Evolutionary conservation across 1,140 invertebrate species (phyloP).

Genomic region (Penaeus japonicus): DNA sequence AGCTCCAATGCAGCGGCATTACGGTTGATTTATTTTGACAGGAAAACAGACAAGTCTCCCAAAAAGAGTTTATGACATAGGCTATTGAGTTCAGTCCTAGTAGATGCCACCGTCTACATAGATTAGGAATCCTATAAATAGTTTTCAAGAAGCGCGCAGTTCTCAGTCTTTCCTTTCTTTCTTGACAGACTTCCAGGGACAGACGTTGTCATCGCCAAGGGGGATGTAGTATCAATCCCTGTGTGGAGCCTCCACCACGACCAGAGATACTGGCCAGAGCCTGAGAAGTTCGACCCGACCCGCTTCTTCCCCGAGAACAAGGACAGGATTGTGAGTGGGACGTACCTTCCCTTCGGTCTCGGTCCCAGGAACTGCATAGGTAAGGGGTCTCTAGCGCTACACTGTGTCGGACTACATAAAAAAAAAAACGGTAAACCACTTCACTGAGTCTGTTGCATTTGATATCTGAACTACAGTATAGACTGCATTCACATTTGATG

Average conservation of each 20-base stretch:
- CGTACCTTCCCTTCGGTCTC: constrained; percentile 68
- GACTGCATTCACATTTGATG: no score
- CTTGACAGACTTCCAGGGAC: constrained; percentile 53
- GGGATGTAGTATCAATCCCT: constrained; percentile 61
- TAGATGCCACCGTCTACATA: no score
- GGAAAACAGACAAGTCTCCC: not conserved
- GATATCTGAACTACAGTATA: no score
- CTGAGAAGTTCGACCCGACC: constrained; percentile 65
- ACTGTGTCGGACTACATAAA: no score
- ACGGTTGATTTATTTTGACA: not conserved
- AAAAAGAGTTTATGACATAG: no score
- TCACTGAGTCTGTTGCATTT: no score
- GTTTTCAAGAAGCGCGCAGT: not conserved
- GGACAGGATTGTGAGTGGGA: constrained; percentile 45
- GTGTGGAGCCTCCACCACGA: constrained; percentile 64
- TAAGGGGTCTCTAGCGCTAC: not conserved
- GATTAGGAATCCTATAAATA: not conserved
- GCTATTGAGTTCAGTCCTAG: no score
- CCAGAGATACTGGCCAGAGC: constrained; percentile 64
- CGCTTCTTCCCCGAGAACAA: constrained; percentile 32
- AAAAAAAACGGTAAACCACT: no score
- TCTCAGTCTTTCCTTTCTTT: not conserved
- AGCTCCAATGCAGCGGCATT: no score
- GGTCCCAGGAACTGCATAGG: constrained; percentile 67
- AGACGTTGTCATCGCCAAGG: constrained; percentile 63